Evolutionary conservation across 2,888 invertebrate species (phyloP).

Genomic region (Tetramorium bicarinatum): DNA sequence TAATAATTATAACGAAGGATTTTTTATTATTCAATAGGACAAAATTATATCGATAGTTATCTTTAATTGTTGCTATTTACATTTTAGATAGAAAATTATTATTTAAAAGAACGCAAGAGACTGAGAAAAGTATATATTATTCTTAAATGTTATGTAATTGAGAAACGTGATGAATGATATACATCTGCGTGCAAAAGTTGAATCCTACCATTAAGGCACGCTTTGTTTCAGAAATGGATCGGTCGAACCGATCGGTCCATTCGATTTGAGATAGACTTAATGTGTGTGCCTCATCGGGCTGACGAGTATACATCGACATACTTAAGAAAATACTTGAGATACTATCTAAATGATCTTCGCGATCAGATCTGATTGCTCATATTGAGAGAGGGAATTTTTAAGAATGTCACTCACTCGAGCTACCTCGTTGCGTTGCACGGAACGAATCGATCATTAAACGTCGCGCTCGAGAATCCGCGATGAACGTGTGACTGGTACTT

Average conservation of each 20-base stretch:
- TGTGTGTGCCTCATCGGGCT: constrained; percentile 56
- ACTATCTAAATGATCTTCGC: constrained; percentile 43
- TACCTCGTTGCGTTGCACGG: constrained; percentile 17
- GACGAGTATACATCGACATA: constrained; percentile 49
- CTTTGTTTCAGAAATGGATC: constrained; percentile 74
- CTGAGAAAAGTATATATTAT: background rate
- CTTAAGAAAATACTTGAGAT: constrained; percentile 47
- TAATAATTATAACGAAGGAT: background rate
- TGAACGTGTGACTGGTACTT: background rate
- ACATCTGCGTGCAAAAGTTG: constrained; percentile 62
- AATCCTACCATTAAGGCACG: constrained; percentile 63
- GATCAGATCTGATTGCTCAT: constrained; percentile 39
- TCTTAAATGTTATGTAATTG: constrained; percentile 43
- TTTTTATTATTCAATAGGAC: constrained; percentile 22
- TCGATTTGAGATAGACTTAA: constrained; percentile 49
- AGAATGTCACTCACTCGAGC: constrained; percentile 22
- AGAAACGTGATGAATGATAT: constrained; percentile 59
- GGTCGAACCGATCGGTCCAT: constrained; percentile 62
- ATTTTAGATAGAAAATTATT: background rate
- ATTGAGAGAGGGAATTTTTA: constrained; percentile 48
- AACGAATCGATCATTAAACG: constrained; percentile 39
- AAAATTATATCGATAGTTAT: background rate
- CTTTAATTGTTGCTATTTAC: background rate
- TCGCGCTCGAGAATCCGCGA: constrained; percentile 12
- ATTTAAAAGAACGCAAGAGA: background rate